Percentiles rank a stretch among this genome's conserved stretches.
Evolutionary conservation across 2,113 vertebrate genomes (phyloP).

Genomic region (Pseudopodoces humilis): DNA sequence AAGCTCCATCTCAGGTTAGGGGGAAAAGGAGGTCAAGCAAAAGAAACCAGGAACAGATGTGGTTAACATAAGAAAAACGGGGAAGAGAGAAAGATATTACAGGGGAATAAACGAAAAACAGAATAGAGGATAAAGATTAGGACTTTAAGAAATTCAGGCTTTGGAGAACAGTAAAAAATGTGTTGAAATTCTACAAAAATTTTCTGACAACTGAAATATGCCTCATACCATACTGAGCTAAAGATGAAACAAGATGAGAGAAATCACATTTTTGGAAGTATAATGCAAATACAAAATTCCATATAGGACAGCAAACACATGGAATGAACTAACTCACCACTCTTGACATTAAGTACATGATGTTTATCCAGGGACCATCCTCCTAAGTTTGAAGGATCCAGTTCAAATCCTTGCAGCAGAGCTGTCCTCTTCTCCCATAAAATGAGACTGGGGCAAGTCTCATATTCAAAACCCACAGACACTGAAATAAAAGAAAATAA

Average conservation of each 20-base stretch:
- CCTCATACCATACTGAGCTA: not conserved
- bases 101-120: not conserved
- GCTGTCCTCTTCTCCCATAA: slow-evolving; percentile 97
- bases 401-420: slow-evolving; percentile 92
- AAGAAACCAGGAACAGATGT: not conserved
- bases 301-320: not conserved
- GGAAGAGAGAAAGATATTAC: not conserved
- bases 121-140: not conserved
- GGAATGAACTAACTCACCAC: slow-evolving; percentile 76
- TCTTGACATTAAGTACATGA: slow-evolving; percentile 93
- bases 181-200: not conserved
- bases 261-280: not conserved
- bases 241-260: not conserved
- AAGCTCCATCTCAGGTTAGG: not conserved
- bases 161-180: not conserved
- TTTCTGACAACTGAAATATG: not conserved
- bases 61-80: not conserved
- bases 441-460: slow-evolving; percentile 94
- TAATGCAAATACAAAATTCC: not conserved
- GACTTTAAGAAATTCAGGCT: not conserved
- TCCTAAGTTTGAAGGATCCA: slow-evolving; percentile 93
- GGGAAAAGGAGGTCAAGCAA: not conserved
- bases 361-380: slow-evolving; percentile 98
- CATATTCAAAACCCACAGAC: slow-evolving; percentile 98
- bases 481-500: slow-evolving; percentile 75